Evolutionary conservation across 2,113 vertebrate species (phyloP), one percentile per base, ranked within the genome.

Genomic region (Rhodinocichla rosea): DNA sequence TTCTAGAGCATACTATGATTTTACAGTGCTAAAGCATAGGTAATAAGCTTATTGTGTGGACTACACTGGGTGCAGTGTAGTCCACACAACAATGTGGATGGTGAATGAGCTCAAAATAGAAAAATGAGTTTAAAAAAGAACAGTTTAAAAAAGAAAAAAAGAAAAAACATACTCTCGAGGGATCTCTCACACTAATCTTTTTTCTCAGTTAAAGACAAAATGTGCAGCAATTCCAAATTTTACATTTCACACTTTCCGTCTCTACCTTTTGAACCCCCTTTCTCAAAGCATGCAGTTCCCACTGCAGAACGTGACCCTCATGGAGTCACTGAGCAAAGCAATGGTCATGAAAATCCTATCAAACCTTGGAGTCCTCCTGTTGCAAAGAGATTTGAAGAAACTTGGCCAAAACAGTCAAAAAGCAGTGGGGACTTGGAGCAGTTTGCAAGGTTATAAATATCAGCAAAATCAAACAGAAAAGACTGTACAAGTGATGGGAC

Each of bases 401-500:
- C 73, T 62, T 75, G 35, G 12, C 40, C 27, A 75, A 21, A 92
- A 50, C 18, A 70, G 33, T 35, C 44, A 42, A 57, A 83, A 91
- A 69, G 35, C 0, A 0, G 11, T 6, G 39, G 3, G 4, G 12
- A 21, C 13, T 60, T 14, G 44, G 52, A 87, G 42, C 24, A 32
- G 27, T 4, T 39, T 52, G 7, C 40, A 56, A 13, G 2, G 27
- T 59, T 87, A 60, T 81, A 70, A 87, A 64, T 87, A 68, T 53
- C 30, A 47, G 35, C 32, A 56, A 53, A 77, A 53, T 52, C 24
- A 24, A 33, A 10, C 45, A 82, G 23, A 28, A 50, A 90, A 67
- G 65, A 35, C 45, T 49, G 20, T 62, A n/a, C 17, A 75, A 55
- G 33, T 60, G 44, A 26, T 32, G 32, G 44, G 52, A 68, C 11